Base-by-base conservation (phyloP, 2,888 invertebrate species). In the Coleophora deauratella region DNA sequence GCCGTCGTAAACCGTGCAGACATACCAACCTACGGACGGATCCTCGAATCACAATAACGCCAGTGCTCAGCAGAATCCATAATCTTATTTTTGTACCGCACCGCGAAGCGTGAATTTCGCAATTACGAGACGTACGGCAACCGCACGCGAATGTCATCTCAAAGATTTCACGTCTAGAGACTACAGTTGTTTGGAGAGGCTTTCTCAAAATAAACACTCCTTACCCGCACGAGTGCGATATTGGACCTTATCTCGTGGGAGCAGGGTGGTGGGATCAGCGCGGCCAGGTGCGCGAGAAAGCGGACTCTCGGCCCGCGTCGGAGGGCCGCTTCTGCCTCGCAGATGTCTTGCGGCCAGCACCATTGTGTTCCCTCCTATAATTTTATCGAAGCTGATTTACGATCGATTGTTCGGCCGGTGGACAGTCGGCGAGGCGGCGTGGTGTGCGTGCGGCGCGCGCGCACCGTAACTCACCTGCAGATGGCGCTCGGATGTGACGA, bases 81-180 rank as follows among this genome's bases (percentile, higher is more conserved):
- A 85, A 85, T 82, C 85, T 85, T 85, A 85, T 85, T 85, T 84
- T 85, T 84, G 85, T 82, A 82, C 84, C 79, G 84, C 84, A 78
- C 84, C 72, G 62, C 76, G 77, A 71, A 85, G 85, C 85, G 84
- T 85, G 81, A 84, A 84, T 84, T 85, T 84, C 77, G 84, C 84
- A 85, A 85, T 85, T 84, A 84, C 73, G 73, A 71, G 70, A 66
- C 59, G 62, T 49, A 45, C 49, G 49, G 46, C 47, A 37, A 42
- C 41, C 46, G 43, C 66, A 65, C 42, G 57, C 70, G 57, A 84
- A 68, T 67, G 59, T 62, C 61, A 62, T 54, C 74, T 65, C 51
- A 73, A 69, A 52, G 44, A 44, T 52, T 46, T 53, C 47, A 45
- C 27, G 1, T 27, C 40, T 72, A 81, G 61, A 68, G 72, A 60